These are phyloP conservation scores for Lepus timidus DNA, from an alignment of 2,113 vertebrate genomes.

Conservation along the genomic window DNA sequence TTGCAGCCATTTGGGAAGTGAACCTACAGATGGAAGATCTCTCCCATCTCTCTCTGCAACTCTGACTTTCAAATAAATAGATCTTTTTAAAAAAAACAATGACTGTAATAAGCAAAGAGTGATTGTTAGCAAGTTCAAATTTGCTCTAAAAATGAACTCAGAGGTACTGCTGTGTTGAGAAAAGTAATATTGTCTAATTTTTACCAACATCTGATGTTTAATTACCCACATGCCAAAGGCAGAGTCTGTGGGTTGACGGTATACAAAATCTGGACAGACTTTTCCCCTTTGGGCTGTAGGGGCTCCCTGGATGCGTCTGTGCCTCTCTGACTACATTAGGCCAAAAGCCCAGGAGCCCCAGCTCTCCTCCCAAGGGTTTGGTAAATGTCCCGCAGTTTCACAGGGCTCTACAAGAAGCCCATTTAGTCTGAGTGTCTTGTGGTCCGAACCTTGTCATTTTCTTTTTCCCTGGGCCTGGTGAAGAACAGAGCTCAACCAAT, in stretches of 20 bases:
- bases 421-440: not conserved
- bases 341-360: not conserved
- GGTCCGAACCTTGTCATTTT: not conserved
- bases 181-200: not conserved
- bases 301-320: not conserved
- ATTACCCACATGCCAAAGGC: not conserved
- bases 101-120: conserved; percentile 41
- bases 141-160: conserved; percentile 38
- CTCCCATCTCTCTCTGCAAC: no score
- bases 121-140: conserved; percentile 12
- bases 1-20: no score
- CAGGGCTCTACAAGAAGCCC: not conserved
- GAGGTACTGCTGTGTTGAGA: not conserved
- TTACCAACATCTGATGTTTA: not conserved
- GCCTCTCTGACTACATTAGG: not conserved
- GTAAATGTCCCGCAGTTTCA: not conserved
- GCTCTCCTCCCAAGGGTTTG: not conserved
- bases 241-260: not conserved
- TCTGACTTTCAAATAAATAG: no score
- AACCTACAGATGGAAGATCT: no score
- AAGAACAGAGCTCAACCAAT: not conserved
- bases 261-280: not conserved
- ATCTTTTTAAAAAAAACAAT: not conserved
- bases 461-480: not conserved
- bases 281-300: not conserved